phyloP scores from a whole-genome alignment of 1,140 invertebrate genomes.

The Pristionchus pacificus region DNA sequence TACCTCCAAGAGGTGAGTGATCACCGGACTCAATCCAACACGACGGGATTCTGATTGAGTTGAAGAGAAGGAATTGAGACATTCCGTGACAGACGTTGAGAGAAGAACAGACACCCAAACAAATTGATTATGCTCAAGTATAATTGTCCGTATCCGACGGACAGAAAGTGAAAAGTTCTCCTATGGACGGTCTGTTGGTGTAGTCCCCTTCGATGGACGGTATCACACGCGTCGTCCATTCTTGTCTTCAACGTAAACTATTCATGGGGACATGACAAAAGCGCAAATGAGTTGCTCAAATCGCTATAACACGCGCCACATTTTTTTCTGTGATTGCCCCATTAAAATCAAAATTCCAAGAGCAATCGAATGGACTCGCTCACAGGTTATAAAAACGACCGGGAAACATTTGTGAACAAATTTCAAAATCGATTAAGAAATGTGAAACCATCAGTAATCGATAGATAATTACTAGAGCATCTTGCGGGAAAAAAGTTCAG shows the following conservation, averaged over 20 bases:
- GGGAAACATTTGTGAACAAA: too few species aligned
- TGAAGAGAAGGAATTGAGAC: not conserved
- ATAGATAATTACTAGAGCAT: too few species aligned
- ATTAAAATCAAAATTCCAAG: conserved; percentile 21
- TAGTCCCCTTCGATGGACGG: not conserved
- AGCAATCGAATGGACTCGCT: too few species aligned
- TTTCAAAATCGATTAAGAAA: too few species aligned
- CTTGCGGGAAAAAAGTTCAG: too few species aligned
- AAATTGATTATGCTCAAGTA: too few species aligned
- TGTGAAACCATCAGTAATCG: too few species aligned
- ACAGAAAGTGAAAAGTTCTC: conserved; percentile 13
- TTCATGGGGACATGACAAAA: too few species aligned
- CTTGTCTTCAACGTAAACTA: not conserved
- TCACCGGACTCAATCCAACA: conserved; percentile 16
- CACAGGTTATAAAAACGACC: too few species aligned
- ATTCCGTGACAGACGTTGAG: not conserved
- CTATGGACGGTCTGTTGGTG: conserved; percentile 4
- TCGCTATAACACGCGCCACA: not conserved
- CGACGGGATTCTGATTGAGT: conserved; percentile 19
- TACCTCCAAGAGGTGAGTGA: conserved; percentile 17
- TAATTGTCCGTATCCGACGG: conserved; percentile 20
- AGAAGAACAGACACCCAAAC: not conserved
- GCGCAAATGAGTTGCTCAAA: too few species aligned
- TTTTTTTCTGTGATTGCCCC: not conserved
- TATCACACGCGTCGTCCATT: not conserved